A percentile compares a stretch with the other conserved stretches of the same genome.
phyloP scores from a whole-genome alignment of 2,797 vertebrate genomes.

The Phylloscopus collybita region DNA sequence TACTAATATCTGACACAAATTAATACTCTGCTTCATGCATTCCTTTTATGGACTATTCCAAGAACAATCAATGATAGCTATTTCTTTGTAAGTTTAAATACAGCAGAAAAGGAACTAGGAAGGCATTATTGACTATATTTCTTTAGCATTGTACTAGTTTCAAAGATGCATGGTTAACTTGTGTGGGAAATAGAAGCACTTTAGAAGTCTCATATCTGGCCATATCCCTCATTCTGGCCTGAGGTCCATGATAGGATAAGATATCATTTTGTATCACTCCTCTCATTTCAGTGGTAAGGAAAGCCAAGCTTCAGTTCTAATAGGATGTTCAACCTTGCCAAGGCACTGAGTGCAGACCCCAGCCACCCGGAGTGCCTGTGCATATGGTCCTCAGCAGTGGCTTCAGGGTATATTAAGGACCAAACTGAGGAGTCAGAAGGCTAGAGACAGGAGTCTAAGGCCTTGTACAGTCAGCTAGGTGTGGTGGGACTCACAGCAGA shows the following conservation, averaged over 20 bases:
- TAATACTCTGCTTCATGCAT: not conserved
- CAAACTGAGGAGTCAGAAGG: not conserved
- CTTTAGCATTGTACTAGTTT: not conserved
- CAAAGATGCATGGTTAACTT: not conserved
- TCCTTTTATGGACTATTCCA: not conserved
- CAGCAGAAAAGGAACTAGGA: not conserved
- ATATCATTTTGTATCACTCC: not conserved
- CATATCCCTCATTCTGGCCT: not conserved
- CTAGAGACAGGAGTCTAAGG: not conserved
- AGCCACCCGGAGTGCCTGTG: not conserved
- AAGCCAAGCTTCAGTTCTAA: not conserved
- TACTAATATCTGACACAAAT: not conserved
- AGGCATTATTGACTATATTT: not conserved
- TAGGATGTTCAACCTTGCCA: not conserved
- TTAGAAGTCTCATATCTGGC: not conserved
- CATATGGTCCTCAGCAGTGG: rapidly evolving
- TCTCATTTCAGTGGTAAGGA: not conserved
- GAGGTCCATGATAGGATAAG: not conserved
- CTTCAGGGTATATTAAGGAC: not conserved
- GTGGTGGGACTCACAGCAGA: not conserved
- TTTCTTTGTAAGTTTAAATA: slow-evolving; percentile 9
- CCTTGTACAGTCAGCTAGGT: not conserved
- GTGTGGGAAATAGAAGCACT: not conserved
- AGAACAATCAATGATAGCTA: not conserved
- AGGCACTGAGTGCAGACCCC: not conserved